Base-by-base conservation (phyloP, 2,113 vertebrate genomes). In the Phyllostomus hastatus region DNA sequence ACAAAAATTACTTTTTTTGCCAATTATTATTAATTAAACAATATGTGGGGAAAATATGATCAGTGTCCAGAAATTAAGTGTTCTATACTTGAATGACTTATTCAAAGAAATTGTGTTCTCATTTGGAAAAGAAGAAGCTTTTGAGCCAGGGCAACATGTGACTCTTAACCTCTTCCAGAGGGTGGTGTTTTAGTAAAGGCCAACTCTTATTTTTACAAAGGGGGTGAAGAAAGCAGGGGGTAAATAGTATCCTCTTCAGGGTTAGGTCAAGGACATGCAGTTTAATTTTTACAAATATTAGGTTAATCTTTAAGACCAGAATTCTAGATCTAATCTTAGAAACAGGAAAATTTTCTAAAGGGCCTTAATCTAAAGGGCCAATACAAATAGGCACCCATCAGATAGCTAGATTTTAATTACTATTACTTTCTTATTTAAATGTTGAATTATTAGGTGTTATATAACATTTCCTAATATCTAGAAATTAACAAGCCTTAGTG, bases 221-320 rank as follows among this genome's bases (percentile, higher is more conserved):
- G 15, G 5, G 6, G 11, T 86, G 33, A 93, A 96, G 24, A 87
- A 96, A 96, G 59, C 33, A 48, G 31, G 16, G 57, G 10, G 17
- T 88, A 93, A 93, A 78, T 81, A 52, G 50, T 81, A 80, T 50
- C 46, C 6, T 75, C 38, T 90, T 95, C 75, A 35, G 57, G 59
- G 17, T 95, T 85, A 59, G 17, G 31, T 95, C 54, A 94, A 83
- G 54, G 61, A 52, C 82, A 80, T 61, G 5, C 48, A 54, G 26
- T 43, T 88, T 85, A 93, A 50, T 72, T 92, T 81, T 88, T n/a
- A 54, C n/a, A 87, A 88, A 89, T 96, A 90, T 35, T 75, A 95
- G 16, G 10, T 93, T 91, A 95, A 86, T 28, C 33, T 76, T 88
- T 64, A 84, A 83, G 83, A 73, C 19, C 50, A 54, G 35, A 52